Conservation (phyloP, 2,113 vertebrate species). For the Mustelus asterias region DNA sequence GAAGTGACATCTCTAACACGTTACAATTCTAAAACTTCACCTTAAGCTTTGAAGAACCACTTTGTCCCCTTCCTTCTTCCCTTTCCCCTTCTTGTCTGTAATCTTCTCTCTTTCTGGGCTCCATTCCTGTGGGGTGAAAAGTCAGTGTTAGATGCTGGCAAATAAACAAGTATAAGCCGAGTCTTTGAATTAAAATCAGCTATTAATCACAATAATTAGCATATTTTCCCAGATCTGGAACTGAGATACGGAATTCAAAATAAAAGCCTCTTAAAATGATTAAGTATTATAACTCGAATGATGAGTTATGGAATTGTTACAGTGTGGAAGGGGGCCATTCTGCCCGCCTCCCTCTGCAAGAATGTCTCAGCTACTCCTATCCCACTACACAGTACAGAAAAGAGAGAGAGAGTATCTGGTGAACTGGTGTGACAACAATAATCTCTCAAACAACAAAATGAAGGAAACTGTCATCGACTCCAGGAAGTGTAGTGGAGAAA, state of each 20-base stretch:
- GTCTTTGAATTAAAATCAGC: not conserved
- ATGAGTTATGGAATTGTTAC: not conserved
- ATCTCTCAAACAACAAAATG: too few relatives aligned
- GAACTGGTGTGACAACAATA: too few relatives aligned
- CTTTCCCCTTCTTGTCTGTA: conserved; percentile 55
- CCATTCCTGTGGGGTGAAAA: conserved; percentile 58
- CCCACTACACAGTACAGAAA: too few relatives aligned
- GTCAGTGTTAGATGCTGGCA: too few relatives aligned
- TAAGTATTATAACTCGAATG: not conserved
- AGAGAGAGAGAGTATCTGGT: too few relatives aligned
- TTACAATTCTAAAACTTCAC: not conserved
- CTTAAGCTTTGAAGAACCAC: conserved; percentile 44
- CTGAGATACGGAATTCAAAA: not conserved
- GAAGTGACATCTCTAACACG: not conserved
- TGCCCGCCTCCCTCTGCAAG: not conserved
- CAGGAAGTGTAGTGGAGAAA: too few relatives aligned
- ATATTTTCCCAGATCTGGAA: not conserved
- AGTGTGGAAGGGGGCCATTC: not conserved
- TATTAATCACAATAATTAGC: not conserved
- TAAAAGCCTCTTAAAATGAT: not conserved
- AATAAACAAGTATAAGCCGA: not conserved
- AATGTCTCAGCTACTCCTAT: not conserved
- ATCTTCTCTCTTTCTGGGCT: conserved; percentile 55
- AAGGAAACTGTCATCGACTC: too few relatives aligned
- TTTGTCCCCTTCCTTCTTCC: conserved; percentile 57